A percentile compares a stretch with the other conserved stretches of the same genome.
phyloP scores from a whole-genome alignment of 2,888 invertebrate genomes.

The Gastrophysa polygoni region DNA sequence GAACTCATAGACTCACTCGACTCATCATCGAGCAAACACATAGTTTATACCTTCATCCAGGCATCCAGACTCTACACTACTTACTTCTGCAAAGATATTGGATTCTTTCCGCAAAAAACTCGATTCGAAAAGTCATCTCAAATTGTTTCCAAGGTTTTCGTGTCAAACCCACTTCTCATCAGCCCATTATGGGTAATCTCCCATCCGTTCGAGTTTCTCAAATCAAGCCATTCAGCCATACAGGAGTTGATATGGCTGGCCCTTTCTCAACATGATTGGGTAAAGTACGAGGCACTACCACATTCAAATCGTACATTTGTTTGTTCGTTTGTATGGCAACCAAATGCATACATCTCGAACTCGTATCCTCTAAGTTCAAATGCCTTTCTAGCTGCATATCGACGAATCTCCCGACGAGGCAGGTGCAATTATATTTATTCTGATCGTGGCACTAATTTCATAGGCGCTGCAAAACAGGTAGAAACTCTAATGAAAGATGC shows the following conservation, averaged over 20 bases:
- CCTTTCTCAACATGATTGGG: no score
- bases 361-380: constrained; percentile 39
- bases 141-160: background rate
- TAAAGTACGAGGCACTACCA: constrained; percentile 11
- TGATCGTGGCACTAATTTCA: constrained; percentile 27
- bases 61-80: background rate
- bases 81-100: background rate
- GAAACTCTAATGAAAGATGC: constrained; percentile 13
- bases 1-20: no score
- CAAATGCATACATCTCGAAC: constrained; percentile 24
- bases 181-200: background rate
- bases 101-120: background rate
- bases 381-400: constrained; percentile 33
- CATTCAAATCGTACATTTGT: no score
- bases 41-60: background rate
- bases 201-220: background rate
- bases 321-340: no score
- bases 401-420: constrained; percentile 20
- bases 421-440: background rate
- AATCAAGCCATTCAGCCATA: no score
- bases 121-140: background rate
- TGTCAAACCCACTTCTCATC: background rate
- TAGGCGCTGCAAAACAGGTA: constrained; percentile 23
- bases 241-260: no score
- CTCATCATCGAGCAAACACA: no score